Conservation (phyloP, 2,888 invertebrate species). For the Erebia epiphron region DNA sequence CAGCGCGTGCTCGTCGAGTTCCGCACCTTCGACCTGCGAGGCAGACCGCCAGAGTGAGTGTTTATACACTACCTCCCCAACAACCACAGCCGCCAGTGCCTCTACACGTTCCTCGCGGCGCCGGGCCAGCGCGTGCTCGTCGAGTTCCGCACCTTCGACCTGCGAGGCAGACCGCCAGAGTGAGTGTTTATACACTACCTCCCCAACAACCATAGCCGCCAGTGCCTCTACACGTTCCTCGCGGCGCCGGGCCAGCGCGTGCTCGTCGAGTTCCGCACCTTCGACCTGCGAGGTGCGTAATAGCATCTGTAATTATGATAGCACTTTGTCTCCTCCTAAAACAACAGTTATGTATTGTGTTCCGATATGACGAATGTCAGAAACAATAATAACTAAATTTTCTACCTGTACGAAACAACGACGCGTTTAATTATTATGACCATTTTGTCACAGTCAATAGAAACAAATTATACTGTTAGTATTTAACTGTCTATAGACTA, state of each 20-base stretch:
- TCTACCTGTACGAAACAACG: not conserved
- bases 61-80: slow-evolving; percentile 83
- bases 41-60: slow-evolving; percentile 88
- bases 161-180: slow-evolving; percentile 94
- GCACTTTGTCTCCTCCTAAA: too few species aligned
- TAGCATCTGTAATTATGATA: too few species aligned
- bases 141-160: slow-evolving; percentile 93
- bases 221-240: slow-evolving; percentile 97
- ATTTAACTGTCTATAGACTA: too few species aligned
- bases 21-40: slow-evolving; percentile 94
- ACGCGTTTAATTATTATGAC: not conserved
- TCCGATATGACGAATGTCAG: not conserved
- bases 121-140: slow-evolving; percentile 96
- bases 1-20: slow-evolving; percentile 97
- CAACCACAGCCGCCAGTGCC: slow-evolving; percentile 94
- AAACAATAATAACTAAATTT: not conserved
- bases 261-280: slow-evolving; percentile 93
- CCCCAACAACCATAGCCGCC: slow-evolving; percentile 91
- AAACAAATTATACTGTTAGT: not conserved
- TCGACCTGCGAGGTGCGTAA: slow-evolving; percentile 97
- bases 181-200: slow-evolving; percentile 54
- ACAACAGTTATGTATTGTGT: not conserved
- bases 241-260: slow-evolving; percentile 95
- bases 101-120: slow-evolving; percentile 96
- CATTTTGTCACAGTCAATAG: not conserved